Conservation (phyloP, 92 coral and sea anemone species). For the Zoanthus solanderi region DNA sequence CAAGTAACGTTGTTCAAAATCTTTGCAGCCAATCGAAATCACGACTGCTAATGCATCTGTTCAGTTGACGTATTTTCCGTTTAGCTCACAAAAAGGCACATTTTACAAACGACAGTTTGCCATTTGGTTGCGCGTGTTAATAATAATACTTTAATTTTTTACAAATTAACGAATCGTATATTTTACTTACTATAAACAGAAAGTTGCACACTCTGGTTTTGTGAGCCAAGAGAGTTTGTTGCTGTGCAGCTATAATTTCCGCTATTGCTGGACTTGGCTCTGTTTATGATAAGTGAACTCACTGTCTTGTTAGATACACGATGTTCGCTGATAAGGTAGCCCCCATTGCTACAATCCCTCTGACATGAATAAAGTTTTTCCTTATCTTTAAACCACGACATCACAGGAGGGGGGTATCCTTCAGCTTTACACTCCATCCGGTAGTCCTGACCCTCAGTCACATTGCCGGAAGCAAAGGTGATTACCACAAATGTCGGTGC, state of each 20-base stretch:
- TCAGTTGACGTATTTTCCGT: too few relatives aligned
- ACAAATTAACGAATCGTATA: not conserved
- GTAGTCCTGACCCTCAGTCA: not conserved
- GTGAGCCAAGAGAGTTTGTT: conserved; percentile 37
- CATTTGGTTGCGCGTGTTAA: too few relatives aligned
- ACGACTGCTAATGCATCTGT: too few relatives aligned
- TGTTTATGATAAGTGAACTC: not conserved
- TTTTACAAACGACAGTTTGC: too few relatives aligned
- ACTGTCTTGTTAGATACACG: not conserved
- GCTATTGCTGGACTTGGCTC: conserved; percentile 34
- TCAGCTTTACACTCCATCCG: conserved; percentile 6
- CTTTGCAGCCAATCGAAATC: too few relatives aligned
- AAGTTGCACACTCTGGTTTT: conserved; percentile 13
- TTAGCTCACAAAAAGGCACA: too few relatives aligned
- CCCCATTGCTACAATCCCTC: not conserved
- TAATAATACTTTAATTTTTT: not conserved
- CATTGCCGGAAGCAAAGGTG: not conserved
- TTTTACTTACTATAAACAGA: conserved; percentile 51
- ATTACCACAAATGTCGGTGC: not conserved
- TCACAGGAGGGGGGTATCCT: conserved; percentile 49
- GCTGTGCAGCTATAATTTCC: conserved; percentile 58
- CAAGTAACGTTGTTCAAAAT: too few relatives aligned
- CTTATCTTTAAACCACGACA: conserved; percentile 53
- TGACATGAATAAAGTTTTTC: conserved; percentile 28
- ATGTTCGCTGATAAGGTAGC: not conserved